These are phyloP conservation scores for Bubo blakistoni DNA, from an alignment of 2,113 vertebrate species.

Conservation along the genomic window DNA sequence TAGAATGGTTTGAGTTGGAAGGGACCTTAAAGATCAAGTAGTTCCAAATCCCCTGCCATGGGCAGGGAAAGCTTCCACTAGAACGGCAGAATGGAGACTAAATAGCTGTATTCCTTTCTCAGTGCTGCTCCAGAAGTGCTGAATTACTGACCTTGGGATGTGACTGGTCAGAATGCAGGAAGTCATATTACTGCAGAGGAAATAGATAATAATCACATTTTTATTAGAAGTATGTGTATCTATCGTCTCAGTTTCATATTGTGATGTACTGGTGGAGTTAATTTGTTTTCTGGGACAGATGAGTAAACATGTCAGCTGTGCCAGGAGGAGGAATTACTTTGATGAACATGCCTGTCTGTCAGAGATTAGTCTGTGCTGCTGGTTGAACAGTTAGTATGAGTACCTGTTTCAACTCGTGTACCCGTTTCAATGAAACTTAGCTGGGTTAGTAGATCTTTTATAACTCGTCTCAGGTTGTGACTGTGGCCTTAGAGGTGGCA, in stretches of 20 bases:
- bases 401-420: neutral
- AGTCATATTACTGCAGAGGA: neutral
- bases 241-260: neutral
- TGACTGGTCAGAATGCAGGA: neutral
- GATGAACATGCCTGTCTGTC: neutral
- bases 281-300: neutral
- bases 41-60: too few relatives aligned
- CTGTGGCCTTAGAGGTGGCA: neutral
- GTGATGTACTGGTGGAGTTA: neutral
- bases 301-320: neutral
- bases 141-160: neutral
- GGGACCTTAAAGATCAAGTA: too few relatives aligned
- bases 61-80: too few relatives aligned
- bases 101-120: neutral
- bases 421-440: neutral
- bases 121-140: neutral
- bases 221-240: neutral
- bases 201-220: neutral
- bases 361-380: neutral
- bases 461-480: neutral
- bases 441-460: neutral
- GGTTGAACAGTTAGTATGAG: neutral
- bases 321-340: neutral
- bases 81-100: neutral
- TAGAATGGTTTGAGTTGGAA: too few relatives aligned